A percentile compares a stretch with the other conserved stretches of the same genome.
These are phyloP conservation scores for Trichonephila clavipes DNA, from an alignment of 1,140 invertebrate genomes.

Conservation along the genomic window DNA sequence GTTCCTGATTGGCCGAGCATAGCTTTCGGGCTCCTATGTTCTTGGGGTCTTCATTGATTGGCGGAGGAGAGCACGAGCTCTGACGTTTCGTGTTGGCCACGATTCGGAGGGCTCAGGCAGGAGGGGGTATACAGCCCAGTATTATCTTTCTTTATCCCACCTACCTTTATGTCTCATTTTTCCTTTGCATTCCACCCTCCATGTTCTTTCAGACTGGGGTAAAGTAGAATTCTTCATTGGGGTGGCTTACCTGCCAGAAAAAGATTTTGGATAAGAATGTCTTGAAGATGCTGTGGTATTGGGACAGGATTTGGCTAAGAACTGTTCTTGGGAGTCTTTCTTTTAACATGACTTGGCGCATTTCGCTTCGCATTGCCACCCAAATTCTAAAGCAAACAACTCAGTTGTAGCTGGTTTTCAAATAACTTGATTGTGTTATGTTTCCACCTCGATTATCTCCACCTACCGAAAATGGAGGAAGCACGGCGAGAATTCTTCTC, in stretches of 20 bases:
- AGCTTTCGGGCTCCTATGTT: constrained; percentile 74
- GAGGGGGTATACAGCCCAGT: background rate
- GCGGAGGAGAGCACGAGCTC: constrained; percentile 48
- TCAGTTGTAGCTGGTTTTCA: constrained; percentile 71
- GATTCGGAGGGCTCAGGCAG: background rate
- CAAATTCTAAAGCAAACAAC: constrained; percentile 75
- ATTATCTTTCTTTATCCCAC: constrained; percentile 72
- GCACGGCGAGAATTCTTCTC: constrained; percentile 35
- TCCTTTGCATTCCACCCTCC: constrained; percentile 4
- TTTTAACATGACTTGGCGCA: constrained; percentile 69
- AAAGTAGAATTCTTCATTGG: constrained; percentile 55
- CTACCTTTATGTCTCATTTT: constrained; percentile 77
- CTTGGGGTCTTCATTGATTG: constrained; percentile 73
- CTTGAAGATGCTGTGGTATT: constrained; percentile 68
- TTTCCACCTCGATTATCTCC: constrained; percentile 60
- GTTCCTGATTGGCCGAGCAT: constrained; percentile 75
- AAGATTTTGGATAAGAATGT: constrained; percentile 56
- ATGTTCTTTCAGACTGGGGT: constrained; percentile 23
- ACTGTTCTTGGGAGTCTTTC: constrained; percentile 61
- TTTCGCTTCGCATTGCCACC: constrained; percentile 39
- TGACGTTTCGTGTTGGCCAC: constrained; percentile 41
- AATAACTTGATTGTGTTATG: constrained; percentile 76
- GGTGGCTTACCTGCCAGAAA: constrained; percentile 20
- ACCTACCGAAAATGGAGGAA: constrained; percentile 17
- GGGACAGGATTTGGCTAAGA: constrained; percentile 66